Base-by-base conservation (phyloP, 2,797 vertebrate species). In the Acipenser transmontanus region DNA sequence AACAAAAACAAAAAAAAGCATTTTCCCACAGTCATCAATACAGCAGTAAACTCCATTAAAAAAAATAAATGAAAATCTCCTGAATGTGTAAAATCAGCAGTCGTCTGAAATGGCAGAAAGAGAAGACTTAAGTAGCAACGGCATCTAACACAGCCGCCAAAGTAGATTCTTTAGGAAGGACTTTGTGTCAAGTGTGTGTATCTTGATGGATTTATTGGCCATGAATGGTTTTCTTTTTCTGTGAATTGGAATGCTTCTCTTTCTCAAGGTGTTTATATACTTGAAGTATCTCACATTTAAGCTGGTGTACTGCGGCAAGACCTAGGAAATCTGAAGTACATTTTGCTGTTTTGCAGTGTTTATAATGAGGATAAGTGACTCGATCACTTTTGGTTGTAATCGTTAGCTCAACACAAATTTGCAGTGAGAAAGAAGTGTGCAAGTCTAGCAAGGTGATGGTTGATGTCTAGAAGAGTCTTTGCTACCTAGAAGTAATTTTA, bases 1-100 rank as follows among this genome's bases (percentile, higher is more conserved):
- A 80, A 70, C 14, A 17, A 17, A 17, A 17, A 17, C 1, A 34
- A 34, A 71, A 67, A 67, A 71, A 34, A 4, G 4, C 34, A 34
- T 34, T 34, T 34, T 34, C 52, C 63, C 72, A 75, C 77, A 69
- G 71, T 80, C 77, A 76, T 14, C 74, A 67, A 65, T 64, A 59
- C 75, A 76, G 81, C 78, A 72, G 69, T 74, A 72, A 71, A 71
- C 57, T 80, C 78, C 73, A 71, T 66, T 72, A 68, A 79, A 76
- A 67, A 68, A 67, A 68, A 59, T 56, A 34, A 34, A 34, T 34
- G 34, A 34, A 34, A 59, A 70, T 67, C 50, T 34, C 63, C 66
- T 72, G 51, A 76, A 66, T 70, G 70, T 75, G 65, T 48, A 54
- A 69, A 71, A 57, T 59, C 66, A 50, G 60, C 52, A 86, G 75